phyloP scores from a whole-genome alignment of 2,888 invertebrate genomes.

The Hemithea aestivaria region DNA sequence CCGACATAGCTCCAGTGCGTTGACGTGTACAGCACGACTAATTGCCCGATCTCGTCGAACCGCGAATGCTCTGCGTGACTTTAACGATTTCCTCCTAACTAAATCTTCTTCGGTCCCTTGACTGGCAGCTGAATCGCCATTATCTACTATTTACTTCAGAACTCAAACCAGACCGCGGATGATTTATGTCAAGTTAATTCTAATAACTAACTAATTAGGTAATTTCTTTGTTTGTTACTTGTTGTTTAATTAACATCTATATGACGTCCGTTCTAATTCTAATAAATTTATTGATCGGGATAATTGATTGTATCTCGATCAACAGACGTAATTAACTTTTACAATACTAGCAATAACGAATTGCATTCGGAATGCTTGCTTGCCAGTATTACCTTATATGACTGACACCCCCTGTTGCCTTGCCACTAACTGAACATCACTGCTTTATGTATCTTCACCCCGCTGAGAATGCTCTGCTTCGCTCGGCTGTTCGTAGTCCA shows the following conservation, averaged over 20 bases:
- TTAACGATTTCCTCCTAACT: slow-evolving; percentile 45
- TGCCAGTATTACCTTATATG: slow-evolving; percentile 47
- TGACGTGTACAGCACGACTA: slow-evolving; percentile 52
- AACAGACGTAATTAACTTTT: slow-evolving; percentile 24
- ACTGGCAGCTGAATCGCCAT: slow-evolving; percentile 51
- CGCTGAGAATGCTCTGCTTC: slow-evolving; percentile 78
- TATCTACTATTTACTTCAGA: slow-evolving; percentile 41
- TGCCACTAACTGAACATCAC: slow-evolving; percentile 77
- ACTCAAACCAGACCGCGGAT: slow-evolving; percentile 17
- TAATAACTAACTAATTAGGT: slow-evolving; percentile 24
- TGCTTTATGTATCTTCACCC: slow-evolving; percentile 72
- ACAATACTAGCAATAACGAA: slow-evolving; percentile 28
- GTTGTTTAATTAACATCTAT: slow-evolving; percentile 14
- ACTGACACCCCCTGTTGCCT: slow-evolving; percentile 71
- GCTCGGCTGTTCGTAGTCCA: slow-evolving; percentile 59
- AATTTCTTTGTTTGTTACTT: slow-evolving; percentile 31
- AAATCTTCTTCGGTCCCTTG: slow-evolving; percentile 42
- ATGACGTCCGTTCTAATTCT: slow-evolving; percentile 5
- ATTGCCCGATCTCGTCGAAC: slow-evolving; percentile 58
- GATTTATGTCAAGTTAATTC: slow-evolving; percentile 27
- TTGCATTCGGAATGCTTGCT: slow-evolving; percentile 64
- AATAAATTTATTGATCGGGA: no score
- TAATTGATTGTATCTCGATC: no score
- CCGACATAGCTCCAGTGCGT: slow-evolving; percentile 50
- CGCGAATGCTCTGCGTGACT: slow-evolving; percentile 43